A percentile compares a stretch with the other conserved stretches of the same genome.
phyloP scores from a whole-genome alignment of 2,113 vertebrate genomes.

The Myotis davidii region DNA sequence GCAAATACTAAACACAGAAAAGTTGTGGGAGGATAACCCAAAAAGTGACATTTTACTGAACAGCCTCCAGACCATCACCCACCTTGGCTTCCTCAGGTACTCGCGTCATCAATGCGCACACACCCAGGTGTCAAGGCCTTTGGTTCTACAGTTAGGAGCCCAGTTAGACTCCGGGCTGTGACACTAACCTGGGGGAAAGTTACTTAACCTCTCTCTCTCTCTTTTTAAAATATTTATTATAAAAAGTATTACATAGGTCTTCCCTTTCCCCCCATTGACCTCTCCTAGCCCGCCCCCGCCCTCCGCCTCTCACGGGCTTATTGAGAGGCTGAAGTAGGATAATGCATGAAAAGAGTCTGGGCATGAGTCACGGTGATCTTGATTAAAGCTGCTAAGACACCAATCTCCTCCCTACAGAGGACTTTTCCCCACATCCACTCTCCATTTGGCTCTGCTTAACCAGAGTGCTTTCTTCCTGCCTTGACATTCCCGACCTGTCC shows the following conservation, averaged over 20 bases:
- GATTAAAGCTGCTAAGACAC: neutral
- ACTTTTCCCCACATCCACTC: neutral
- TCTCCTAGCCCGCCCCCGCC: too few species aligned
- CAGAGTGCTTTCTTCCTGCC: neutral
- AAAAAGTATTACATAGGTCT: too few species aligned
- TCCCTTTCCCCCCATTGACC: too few species aligned
- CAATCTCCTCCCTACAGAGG: neutral
- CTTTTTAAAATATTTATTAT: too few species aligned
- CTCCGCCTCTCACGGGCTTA: neutral
- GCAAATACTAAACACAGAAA: neutral
- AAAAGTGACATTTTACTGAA: neutral
- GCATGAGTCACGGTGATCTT: neutral
- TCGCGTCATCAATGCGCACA: fast-evolving
- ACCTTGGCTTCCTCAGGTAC: neutral
- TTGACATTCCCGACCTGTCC: neutral
- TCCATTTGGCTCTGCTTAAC: neutral
- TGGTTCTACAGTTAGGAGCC: neutral
- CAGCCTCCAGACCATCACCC: neutral
- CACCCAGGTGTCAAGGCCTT: neutral
- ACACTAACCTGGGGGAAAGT: neutral
- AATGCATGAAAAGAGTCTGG: neutral
- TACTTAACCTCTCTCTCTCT: neutral
- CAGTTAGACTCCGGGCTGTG: neutral
- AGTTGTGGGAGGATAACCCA: neutral
- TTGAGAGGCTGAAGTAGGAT: neutral